Evolutionary conservation across 2,888 invertebrate species (phyloP).

Genomic region (Anthophora plumipes): DNA sequence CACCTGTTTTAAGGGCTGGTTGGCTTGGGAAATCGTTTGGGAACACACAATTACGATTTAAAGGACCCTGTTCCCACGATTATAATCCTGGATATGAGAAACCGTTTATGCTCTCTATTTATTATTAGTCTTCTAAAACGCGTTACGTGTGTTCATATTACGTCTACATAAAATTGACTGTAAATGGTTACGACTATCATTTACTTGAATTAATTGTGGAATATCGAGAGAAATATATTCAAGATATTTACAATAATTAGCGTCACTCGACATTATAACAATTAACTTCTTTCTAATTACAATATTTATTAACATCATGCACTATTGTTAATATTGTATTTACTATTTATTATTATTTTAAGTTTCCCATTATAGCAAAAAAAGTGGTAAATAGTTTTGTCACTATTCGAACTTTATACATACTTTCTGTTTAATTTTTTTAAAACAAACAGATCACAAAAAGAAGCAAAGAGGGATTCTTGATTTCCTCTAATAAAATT

Average conservation of each 20-base stretch:
- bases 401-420: background rate
- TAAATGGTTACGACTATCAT: background rate
- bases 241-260: background rate
- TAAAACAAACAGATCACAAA: background rate
- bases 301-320: background rate
- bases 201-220: background rate
- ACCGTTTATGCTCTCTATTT: slow-evolving; percentile 42
- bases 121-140: slow-evolving; percentile 1
- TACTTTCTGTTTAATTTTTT: background rate
- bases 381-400: background rate
- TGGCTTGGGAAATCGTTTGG: slow-evolving; percentile 34
- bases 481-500: background rate
- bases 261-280: background rate
- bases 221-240: background rate
- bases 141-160: background rate
- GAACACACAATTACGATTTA: slow-evolving; percentile 30
- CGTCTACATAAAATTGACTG: background rate
- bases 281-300: background rate
- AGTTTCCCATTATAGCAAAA: background rate
- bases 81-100: slow-evolving; percentile 57
- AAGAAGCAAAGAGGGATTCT: background rate
- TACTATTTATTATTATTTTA: background rate
- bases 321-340: background rate
- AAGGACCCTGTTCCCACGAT: slow-evolving; percentile 45
- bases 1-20: slow-evolving; percentile 41